These are phyloP conservation scores for Entomobrya multifasciata DNA, from an alignment of 2,888 invertebrate species.

Conservation along the genomic window DNA sequence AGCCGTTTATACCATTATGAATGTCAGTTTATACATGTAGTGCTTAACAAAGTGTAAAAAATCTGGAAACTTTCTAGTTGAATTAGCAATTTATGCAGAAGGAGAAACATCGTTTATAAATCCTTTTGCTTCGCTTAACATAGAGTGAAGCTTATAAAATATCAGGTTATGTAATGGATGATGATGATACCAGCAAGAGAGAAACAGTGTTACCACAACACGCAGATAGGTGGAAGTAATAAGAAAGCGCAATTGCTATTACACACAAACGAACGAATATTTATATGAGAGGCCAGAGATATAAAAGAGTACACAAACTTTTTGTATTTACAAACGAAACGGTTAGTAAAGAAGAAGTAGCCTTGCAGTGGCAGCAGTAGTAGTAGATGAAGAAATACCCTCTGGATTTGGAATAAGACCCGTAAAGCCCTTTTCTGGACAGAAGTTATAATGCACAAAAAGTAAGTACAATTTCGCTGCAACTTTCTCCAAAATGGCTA, in stretches of 20 bases:
- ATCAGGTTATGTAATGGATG: slow-evolving; percentile 15
- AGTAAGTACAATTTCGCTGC: not conserved
- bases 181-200: not conserved
- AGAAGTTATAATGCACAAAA: slow-evolving; percentile 29
- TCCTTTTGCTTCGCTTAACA: slow-evolving; percentile 52
- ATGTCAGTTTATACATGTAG: slow-evolving; percentile 53
- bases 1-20: slow-evolving; percentile 58
- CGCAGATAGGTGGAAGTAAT: slow-evolving; percentile 1
- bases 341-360: not conserved
- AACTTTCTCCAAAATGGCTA: slow-evolving; percentile 2
- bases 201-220: not conserved
- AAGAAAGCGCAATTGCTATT: slow-evolving; percentile 35
- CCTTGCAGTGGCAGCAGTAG: not conserved
- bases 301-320: slow-evolving; percentile 21
- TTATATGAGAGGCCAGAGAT: not conserved
- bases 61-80: slow-evolving; percentile 71
- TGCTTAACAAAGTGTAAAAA: slow-evolving; percentile 66
- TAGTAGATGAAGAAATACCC: slow-evolving; percentile 49
- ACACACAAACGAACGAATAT: slow-evolving; percentile 1
- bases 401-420: slow-evolving; percentile 56
- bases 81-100: slow-evolving; percentile 71
- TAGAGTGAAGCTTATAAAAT: slow-evolving; percentile 30
- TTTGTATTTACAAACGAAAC: slow-evolving; percentile 9
- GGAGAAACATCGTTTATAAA: slow-evolving; percentile 58
- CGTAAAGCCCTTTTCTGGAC: slow-evolving; percentile 55